A percentile compares a stretch with the other conserved stretches of the same genome.
Conservation (phyloP, 2,888 invertebrate genomes). For the Chrysodeixis includens region DNA sequence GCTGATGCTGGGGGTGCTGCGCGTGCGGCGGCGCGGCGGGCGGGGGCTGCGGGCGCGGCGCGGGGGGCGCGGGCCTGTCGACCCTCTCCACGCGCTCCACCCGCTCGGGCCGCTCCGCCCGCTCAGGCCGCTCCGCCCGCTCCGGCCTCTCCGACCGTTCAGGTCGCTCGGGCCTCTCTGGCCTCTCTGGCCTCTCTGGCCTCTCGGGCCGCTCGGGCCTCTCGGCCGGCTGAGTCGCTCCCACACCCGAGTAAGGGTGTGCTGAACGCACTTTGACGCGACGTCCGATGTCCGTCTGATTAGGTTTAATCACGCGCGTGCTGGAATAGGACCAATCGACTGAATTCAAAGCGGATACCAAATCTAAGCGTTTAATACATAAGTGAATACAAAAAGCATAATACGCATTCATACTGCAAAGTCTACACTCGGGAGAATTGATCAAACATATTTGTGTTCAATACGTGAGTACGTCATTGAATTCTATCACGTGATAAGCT, state of each 20-base stretch:
- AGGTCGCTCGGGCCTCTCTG: conserved; percentile 70
- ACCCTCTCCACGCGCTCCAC: conserved; percentile 61
- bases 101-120: conserved; percentile 69
- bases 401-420: conserved; percentile 5
- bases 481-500: not conserved
- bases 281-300: conserved; percentile 96
- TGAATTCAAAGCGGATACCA: conserved; percentile 42
- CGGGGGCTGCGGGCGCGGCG: conserved; percentile 60
- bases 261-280: conserved; percentile 93
- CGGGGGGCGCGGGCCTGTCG: conserved; percentile 60
- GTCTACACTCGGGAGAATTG: not conserved
- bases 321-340: conserved; percentile 85
- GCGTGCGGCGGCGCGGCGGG: conserved; percentile 63
- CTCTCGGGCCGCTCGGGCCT: conserved; percentile 70
- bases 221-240: conserved; percentile 72
- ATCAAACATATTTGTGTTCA: conserved; percentile 4
- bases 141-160: conserved; percentile 71
- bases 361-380: not conserved
- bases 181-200: conserved; percentile 69
- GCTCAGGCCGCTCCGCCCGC: conserved; percentile 70
- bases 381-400: not conserved
- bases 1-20: conserved; percentile 56
- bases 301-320: conserved; percentile 97
- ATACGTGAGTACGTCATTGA: not conserved
- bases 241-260: conserved; percentile 78